Evolutionary conservation across 2,113 vertebrate genomes (phyloP), one percentile per base, ranked within the genome.

Genomic region (Eudyptes chrysolophus): DNA sequence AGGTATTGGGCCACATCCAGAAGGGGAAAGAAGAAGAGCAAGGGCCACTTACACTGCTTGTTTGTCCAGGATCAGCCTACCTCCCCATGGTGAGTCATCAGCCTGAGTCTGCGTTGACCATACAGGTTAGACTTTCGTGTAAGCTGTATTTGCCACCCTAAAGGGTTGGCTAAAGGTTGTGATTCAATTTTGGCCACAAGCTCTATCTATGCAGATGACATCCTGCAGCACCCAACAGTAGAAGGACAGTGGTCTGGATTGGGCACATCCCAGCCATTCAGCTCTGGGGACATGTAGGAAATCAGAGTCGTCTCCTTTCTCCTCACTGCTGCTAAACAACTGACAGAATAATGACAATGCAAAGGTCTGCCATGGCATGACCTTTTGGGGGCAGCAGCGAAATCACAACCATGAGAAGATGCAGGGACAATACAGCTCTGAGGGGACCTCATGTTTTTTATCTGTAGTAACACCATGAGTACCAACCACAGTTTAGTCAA

Each of bases 91-190:
- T 17, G 21, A 54, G 14, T 3, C n/a, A 44, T 13, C 65, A 74
- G 25, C 34, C 29, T 46, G 29, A 68, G 42, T 6, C 54, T 0
- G 1, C 2, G 0, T 21, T 48, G 57, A 60, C 20, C 16, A 30
- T 3, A 24, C 11, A 15, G 46, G 38, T 48, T 16, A 54, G 68
- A 65, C 12, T 16, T 70, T 14, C 9, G 6, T 13, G 13, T 13
- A 44, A 54, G 26, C 32, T 57, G 40, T 46, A 48, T 66, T 8
- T 48, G 17, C 13, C 24, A 32, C 42, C 36, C 6, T 48, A 46
- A 77, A 16, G 52, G 40, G 14, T 46, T 22, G 25, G 26, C 42
- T 89, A 34, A 68, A 85, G 22, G 22, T 8, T 24, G 24, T 20
- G 12, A 62, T 18, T 36, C 10, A 18, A 36, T 71, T 36, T 34